These are phyloP conservation scores for Sebastes diaconus DNA, from an alignment of 2,797 vertebrate species.

Conservation along the genomic window DNA sequence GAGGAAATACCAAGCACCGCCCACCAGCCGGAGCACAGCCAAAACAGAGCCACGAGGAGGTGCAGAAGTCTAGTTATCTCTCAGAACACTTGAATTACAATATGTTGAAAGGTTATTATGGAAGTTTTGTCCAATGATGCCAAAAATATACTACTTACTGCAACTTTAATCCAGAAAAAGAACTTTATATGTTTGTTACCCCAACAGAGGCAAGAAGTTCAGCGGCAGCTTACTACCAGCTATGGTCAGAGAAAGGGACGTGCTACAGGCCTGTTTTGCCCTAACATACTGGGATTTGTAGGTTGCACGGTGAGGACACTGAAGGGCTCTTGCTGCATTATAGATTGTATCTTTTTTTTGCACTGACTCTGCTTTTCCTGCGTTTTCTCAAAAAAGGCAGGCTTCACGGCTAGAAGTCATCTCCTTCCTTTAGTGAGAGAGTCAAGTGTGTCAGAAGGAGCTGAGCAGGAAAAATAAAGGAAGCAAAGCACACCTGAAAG, in stretches of 20 bases:
- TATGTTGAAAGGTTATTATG: too few species aligned
- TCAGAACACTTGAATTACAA: too few species aligned
- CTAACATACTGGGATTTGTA: neutral
- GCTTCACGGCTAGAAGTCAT: neutral
- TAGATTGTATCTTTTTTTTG: neutral
- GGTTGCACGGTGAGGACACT: neutral
- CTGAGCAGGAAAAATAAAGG: constrained; percentile 21
- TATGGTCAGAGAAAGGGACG: neutral
- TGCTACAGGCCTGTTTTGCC: neutral
- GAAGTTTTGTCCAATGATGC: too few species aligned
- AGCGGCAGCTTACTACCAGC: neutral
- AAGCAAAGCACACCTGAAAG: constrained; percentile 19
- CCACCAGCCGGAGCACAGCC: too few species aligned
- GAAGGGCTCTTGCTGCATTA: constrained; percentile 2
- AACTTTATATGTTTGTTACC: neutral
- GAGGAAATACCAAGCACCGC: too few species aligned
- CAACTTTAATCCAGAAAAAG: neutral
- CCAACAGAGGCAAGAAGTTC: neutral
- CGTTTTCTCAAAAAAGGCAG: constrained; percentile 10
- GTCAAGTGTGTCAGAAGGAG: constrained; percentile 24
- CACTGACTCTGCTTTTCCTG: neutral
- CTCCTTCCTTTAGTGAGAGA: constrained; percentile 16
- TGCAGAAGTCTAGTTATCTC: too few species aligned
- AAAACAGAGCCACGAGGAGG: too few species aligned
- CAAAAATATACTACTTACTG: too few species aligned